These are phyloP conservation scores for Theonella swinhoei DNA, from an alignment of 37 sponge, comb jelly and placozoan species.

Conservation along the genomic window DNA sequence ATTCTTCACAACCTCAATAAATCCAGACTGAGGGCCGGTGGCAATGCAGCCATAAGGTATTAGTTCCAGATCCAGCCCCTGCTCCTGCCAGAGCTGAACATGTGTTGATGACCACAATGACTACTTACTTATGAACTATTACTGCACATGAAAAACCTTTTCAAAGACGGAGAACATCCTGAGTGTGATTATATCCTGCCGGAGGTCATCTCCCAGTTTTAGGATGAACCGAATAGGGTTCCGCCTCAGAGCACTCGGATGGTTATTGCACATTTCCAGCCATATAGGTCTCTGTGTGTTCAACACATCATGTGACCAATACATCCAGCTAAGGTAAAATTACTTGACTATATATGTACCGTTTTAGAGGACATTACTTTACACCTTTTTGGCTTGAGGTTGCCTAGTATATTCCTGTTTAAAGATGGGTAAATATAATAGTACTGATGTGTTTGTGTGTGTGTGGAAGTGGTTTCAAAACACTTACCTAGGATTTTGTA, in stretches of 20 bases:
- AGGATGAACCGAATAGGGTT: slow-evolving; percentile 46
- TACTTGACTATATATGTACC: slow-evolving; percentile 8
- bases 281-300: slow-evolving; percentile 65
- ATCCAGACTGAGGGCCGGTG: slow-evolving; percentile 71
- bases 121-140: background rate
- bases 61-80: slow-evolving; percentile 74
- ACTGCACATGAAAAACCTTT: slow-evolving; percentile 25
- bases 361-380: slow-evolving; percentile 68
- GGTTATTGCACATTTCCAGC: slow-evolving; percentile 63
- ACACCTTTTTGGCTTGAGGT: slow-evolving; percentile 49
- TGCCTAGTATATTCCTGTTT: slow-evolving; percentile 47
- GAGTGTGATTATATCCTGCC: slow-evolving; percentile 84
- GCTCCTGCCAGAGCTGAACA: slow-evolving; percentile 74
- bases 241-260: slow-evolving; percentile 3
- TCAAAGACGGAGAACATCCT: slow-evolving; percentile 70
- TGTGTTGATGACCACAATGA: background rate
- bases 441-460: background rate
- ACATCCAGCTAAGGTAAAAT: background rate
- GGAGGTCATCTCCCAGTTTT: slow-evolving; percentile 77
- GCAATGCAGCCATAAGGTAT: slow-evolving; percentile 92
- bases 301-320: no score
- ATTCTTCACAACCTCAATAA: slow-evolving; percentile 89
- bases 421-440: background rate
- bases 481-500: slow-evolving; percentile 64
- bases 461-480: background rate